Conservation (phyloP, 2,113 vertebrate genomes). For the Scartelaos histophorus region DNA sequence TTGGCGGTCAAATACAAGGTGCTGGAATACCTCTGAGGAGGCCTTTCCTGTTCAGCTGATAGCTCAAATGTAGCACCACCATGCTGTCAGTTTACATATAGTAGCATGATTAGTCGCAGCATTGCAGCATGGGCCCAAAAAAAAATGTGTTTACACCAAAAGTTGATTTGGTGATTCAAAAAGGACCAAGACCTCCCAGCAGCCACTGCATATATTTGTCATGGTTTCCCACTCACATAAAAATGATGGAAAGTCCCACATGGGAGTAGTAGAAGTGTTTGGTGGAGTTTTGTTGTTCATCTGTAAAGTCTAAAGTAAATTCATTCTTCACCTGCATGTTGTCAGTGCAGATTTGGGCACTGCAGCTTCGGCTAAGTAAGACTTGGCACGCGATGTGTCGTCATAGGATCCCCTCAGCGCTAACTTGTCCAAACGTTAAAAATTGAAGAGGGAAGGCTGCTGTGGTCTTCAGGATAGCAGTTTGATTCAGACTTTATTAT, state of each 20-base stretch:
- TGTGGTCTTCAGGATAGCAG: constrained; percentile 77
- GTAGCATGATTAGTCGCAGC: neutral
- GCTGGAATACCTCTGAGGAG: constrained; percentile 7
- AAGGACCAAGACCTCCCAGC: constrained; percentile 78
- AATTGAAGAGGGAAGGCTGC: constrained; percentile 86
- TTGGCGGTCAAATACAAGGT: constrained; percentile 33
- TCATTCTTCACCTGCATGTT: constrained; percentile 76
- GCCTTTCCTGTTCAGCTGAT: neutral
- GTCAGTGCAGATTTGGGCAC: constrained; percentile 63
- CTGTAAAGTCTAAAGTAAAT: constrained; percentile 25
- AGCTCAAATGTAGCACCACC: neutral
- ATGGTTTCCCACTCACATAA: constrained; percentile 63
- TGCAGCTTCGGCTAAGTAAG: constrained; percentile 82
- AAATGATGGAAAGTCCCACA: constrained; percentile 83
- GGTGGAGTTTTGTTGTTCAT: constrained; percentile 44
- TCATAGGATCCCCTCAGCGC: constrained; percentile 88
- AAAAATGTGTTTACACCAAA: constrained; percentile 50
- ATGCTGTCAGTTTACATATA: too few species aligned
- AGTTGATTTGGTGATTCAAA: constrained; percentile 82
- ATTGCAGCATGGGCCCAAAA: neutral
- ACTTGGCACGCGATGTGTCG: constrained; percentile 86
- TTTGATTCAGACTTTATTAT: constrained; percentile 93
- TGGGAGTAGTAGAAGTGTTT: constrained; percentile 56
- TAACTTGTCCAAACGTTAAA: constrained; percentile 88
- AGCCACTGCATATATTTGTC: constrained; percentile 86